Base-by-base conservation (phyloP, 37 sponge, comb jelly and placozoan species). In the Geodia barretti region DNA sequence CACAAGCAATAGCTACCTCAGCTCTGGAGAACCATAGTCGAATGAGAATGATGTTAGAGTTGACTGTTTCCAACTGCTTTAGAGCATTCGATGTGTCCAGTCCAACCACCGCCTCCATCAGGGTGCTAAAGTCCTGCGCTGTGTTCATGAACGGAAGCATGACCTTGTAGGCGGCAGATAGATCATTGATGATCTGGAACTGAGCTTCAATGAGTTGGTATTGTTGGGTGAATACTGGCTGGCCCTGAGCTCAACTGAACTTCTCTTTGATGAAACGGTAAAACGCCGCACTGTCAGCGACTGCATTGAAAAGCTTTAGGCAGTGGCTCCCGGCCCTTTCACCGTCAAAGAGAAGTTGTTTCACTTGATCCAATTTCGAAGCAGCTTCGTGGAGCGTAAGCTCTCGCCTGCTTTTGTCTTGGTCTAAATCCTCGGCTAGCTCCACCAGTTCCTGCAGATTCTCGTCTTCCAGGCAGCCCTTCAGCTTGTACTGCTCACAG, bases 111-210 rank as follows among this genome's bases (percentile, higher is more conserved):
- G 77, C 36, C 9, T 41, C 19, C 93, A 96, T 91, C 68, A 96
- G 70, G 24, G 68, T 26, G 4, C 24, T 30, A 38, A 96, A 87
- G 25, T 32, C 64, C 54, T 78, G 85, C 2, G 78, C 65, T 20
- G 65, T 79, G 68, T 93, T 81, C 20, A 83, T 72, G 83, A 96
- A 96, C 0, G 91, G 93, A 14, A 43, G 62, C 32, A 96, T 92
- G 78, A 83, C 67, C 58, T 86, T 65, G 82, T 84, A 96, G 5
- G 96, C 96, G 28, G 88, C 88, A 58, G 71, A 79, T 61, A 95
- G 91, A 68, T 95, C 93, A 72, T 86, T 95, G n/a, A 95, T 75
- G 29, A 95, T 82, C 73, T 92, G 93, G 11, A 95, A 80, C 35
- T 95, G 93, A 26, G 85, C 81, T 2, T 90, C 92, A 29, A 95